Evolutionary conservation across 2,888 invertebrate genomes (phyloP), one percentile per base, ranked within the genome.

Genomic region (Machimus atricapillus): DNA sequence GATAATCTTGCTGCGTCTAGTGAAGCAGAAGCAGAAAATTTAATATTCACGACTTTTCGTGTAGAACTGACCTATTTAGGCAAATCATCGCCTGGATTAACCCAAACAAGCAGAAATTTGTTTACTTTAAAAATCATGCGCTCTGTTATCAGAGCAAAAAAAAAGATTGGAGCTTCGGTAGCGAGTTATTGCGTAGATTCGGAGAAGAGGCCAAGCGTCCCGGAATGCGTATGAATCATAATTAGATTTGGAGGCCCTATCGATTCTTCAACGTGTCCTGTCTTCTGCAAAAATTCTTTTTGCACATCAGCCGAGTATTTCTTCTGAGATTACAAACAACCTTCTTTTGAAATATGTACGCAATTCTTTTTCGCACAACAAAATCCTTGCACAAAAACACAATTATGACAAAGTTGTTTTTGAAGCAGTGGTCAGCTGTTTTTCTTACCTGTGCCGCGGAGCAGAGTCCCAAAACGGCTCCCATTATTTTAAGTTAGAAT

Each of bases 371-470:
- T 73, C 86, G 85, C 16, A 34, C 4, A 7, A 1, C 14, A 14
- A 37, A 8, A 23, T 46, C 37, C 19, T 40, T 79, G 56, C 23
- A 37, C 78, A 83, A 76, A 81, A 66, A 85, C 37, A 76, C 19
- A 56, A 87, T 40, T 40, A 58, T 73, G n/a, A 7, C 6, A 0
- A 9, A 66, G 6, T 19, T 27, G 9, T 23, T n/a, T 52, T 52
- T n/a, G 6, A 9, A 27, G 91, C 98, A 99, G 92, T 99, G 98
- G 92, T 98, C 99, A 9, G 99, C 99, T 91, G 98, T 93, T 98
- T 99, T 91, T 77, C 73, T 90, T 93, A 95, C 95, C 94, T 95
- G 95, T 81, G 94, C 94, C 89, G 94, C 94, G 89, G 95, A 94
- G 92, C 94, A 94, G 90, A 95, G 92, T 77, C 94, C 95, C 88